Evolutionary conservation across 2,888 invertebrate species (phyloP), one percentile per base, ranked within the genome.

Genomic region (Oxyscelio sp.): DNA sequence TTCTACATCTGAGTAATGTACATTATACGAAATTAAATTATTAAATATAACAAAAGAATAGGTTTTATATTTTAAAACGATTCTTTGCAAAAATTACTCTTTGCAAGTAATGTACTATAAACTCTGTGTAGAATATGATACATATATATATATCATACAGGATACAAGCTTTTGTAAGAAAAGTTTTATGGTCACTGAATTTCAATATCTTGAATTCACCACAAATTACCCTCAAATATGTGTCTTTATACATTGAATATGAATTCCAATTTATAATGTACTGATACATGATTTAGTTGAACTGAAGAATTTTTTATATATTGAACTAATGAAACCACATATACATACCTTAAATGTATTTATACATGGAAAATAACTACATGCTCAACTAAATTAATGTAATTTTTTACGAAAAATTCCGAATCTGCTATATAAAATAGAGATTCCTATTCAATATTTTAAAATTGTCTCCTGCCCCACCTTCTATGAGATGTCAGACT

Each of bases 161-260:
- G 8, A 31, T 15, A 34, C 19, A 21, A 61, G 50, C 50, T 59
- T 58, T 52, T 50, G 63, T 40, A 45, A 74, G 48, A 75, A 48
- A 58, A 65, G 45, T 52, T 75, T 75, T 75, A 75, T 75, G 75
- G 56, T 65, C 75, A 75, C 75, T 65, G 75, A 65, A 58, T 75
- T 75, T 75, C 75, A 75, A 65, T 75, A 58, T 40, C 48, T 45
- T 21, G 43, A 19, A 43, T 43, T 63, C 54, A 54, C 43, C 34
- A 34, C 52, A 63, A 74, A 74, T 63, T 63, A 61, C 71, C n/a
- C 59, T n/a, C 58, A 27, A 48, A 71, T 74, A 54, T 27, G 31
- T 54, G 54, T 74, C 40, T 63, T 54, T 63, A 21, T 59, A 71
- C 27, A 59, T 71, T 59, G 38, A 71, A 71, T 71, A 50, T 50